Base-by-base conservation (phyloP, 2,113 vertebrate genomes). In the Vulpes lagopus region DNA sequence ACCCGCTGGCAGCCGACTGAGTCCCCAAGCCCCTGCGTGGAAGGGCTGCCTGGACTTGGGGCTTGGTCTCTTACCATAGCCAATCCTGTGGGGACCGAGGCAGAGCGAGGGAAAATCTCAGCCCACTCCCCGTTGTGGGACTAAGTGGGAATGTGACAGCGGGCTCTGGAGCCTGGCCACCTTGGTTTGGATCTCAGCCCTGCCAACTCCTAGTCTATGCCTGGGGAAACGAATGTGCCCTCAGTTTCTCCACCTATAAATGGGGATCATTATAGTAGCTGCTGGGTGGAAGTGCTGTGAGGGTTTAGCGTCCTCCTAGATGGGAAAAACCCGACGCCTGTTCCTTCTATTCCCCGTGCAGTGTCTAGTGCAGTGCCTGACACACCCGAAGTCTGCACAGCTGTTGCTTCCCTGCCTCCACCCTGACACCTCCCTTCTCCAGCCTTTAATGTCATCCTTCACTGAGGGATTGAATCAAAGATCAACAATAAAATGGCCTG, bases 321-420 rank as follows among this genome's bases (percentile, higher is more conserved):
- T 2, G 32, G 32, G 14, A 27, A 20, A 14, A 60, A 67, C 14
- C 23, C 2, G 2, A 3, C 0, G 3, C 60, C 25, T 8, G 94
- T 30, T 20, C 8, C 0, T 67, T 43, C 27, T 8, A 3, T 67
- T 80, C 12, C 11, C 2, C 49, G 5, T 1, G 7, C 11, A 6
- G 38, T 51, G 90, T 35, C 76, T 3, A 9, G 6, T 78, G 11
- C 43, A 17, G 22, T 8, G 55, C 81, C 53, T 80, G 89, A 20
- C 43, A 22, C 35, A 14, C 14, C 32, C 0, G 32, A 30, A 74
- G 80, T 16, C 17, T 62, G 43, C 60, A 53, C 12, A 59, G 15
- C 43, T 43, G 32, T 30, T 30, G 43, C 32, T 23, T 78, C 30
- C 71, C 81, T 51, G 17, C 51, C 1, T 0, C 27, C 15, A 22